Evolutionary conservation across 2,888 invertebrate species (phyloP).

Genomic region (Embidobia sp.): DNA sequence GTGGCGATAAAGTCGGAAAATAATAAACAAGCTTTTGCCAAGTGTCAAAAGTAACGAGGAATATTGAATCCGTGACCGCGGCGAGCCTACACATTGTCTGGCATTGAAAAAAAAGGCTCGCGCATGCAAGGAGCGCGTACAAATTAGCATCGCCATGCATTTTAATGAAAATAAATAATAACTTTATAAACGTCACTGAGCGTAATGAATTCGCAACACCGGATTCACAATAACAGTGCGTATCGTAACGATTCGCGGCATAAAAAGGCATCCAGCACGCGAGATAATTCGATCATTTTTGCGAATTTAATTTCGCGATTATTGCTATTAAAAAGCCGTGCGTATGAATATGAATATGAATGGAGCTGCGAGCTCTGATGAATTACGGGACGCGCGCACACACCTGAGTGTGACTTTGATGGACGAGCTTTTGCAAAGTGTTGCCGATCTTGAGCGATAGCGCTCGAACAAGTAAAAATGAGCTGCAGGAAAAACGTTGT

Average conservation of each 20-base stretch:
- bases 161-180: slow-evolving; percentile 60
- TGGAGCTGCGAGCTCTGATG: slow-evolving; percentile 38
- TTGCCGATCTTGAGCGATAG: slow-evolving; percentile 52
- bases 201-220: slow-evolving; percentile 68
- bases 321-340: slow-evolving; percentile 23
- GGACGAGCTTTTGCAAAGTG: slow-evolving; percentile 57
- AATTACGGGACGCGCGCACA: slow-evolving; percentile 34
- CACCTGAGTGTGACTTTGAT: slow-evolving; percentile 67
- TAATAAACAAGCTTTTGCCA: slow-evolving; percentile 9
- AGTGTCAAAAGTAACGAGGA: slow-evolving; percentile 23
- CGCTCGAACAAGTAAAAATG: slow-evolving; percentile 17
- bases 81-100: neutral
- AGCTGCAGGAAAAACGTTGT: slow-evolving; percentile 1
- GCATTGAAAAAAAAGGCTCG: slow-evolving; percentile 3
- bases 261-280: slow-evolving; percentile 46
- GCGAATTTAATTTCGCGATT: slow-evolving; percentile 47
- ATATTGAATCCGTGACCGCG: too few relatives aligned
- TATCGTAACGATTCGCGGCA: slow-evolving; percentile 41
- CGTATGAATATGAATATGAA: slow-evolving; percentile 67
- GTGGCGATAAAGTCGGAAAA: neutral
- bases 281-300: slow-evolving; percentile 60
- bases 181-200: slow-evolving; percentile 58
- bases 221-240: slow-evolving; percentile 59
- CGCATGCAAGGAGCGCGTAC: neutral
- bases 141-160: slow-evolving; percentile 48